Evolutionary conservation across 2,113 vertebrate species (phyloP).

Genomic region (Prochilodus magdalenae): DNA sequence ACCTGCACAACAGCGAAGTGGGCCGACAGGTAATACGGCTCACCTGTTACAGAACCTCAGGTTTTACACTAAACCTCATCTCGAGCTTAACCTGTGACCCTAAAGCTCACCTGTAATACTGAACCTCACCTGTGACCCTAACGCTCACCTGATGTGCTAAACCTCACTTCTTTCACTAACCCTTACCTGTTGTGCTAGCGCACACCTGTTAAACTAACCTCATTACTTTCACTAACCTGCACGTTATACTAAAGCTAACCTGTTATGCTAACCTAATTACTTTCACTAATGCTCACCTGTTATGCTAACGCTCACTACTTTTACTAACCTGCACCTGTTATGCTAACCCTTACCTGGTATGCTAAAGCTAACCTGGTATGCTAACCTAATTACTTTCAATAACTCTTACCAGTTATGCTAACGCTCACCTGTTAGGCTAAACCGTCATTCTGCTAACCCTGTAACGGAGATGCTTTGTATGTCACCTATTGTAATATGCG

Average conservation of each 20-base stretch:
- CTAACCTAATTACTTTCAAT: too few relatives aligned
- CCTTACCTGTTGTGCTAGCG: not conserved
- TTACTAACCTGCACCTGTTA: not conserved
- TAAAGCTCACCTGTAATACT: not conserved
- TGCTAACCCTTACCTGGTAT: not conserved
- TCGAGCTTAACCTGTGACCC: too few relatives aligned
- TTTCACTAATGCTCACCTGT: too few relatives aligned
- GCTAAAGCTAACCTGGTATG: not conserved
- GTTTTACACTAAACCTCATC: not conserved
- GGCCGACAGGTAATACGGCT: slow-evolving; percentile 89
- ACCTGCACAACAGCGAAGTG: slow-evolving; percentile 99
- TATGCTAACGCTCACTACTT: not conserved
- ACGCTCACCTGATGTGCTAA: not conserved
- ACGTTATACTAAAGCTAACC: too few relatives aligned
- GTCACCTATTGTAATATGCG: too few relatives aligned
- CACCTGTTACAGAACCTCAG: not conserved
- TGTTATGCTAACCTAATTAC: too few relatives aligned
- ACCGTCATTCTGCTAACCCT: too few relatives aligned
- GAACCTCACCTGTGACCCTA: too few relatives aligned
- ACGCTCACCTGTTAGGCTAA: too few relatives aligned
- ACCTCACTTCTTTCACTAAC: not conserved
- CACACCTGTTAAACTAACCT: too few relatives aligned
- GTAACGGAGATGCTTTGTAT: too few relatives aligned
- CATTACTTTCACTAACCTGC: too few relatives aligned
- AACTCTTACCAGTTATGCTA: not conserved